phyloP scores from a whole-genome alignment of 2,888 invertebrate genomes.

The Phengaris alcon region DNA sequence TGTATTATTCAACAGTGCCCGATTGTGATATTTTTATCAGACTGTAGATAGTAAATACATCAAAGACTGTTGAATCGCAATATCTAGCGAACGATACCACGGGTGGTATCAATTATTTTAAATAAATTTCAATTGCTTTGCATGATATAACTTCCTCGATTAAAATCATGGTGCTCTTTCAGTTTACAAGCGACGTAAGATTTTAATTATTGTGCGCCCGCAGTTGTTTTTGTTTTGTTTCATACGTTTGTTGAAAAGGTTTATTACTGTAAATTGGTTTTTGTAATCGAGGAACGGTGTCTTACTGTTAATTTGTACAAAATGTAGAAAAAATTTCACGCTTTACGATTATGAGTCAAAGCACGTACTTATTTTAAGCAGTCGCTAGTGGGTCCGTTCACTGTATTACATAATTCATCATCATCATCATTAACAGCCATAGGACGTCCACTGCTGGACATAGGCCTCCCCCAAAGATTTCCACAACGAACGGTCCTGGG shows the following conservation, averaged over 20 bases:
- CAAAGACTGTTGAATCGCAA: too few relatives aligned
- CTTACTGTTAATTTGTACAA: constrained; percentile 10
- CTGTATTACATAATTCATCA: constrained; percentile 13
- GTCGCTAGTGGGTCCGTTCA: neutral
- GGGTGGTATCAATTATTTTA: neutral
- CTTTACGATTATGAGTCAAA: neutral
- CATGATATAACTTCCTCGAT: constrained; percentile 18
- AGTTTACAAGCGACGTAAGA: neutral
- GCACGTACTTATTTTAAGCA: neutral
- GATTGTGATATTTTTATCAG: too few relatives aligned
- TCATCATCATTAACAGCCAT: too few relatives aligned
- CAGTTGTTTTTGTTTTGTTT: neutral
- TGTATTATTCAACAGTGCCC: too few relatives aligned
- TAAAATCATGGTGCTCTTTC: neutral
- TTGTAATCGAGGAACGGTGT: constrained; percentile 1
- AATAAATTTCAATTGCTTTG: constrained; percentile 25
- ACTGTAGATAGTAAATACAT: too few relatives aligned
- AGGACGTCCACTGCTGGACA: too few relatives aligned
- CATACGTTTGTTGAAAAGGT: neutral
- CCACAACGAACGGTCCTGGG: too few relatives aligned
- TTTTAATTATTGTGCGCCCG: neutral
- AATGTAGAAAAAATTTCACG: neutral
- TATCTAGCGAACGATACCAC: too few relatives aligned
- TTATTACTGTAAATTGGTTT: constrained; percentile 22
- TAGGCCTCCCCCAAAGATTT: too few relatives aligned